A percentile compares a stretch with the other conserved stretches of the same genome.
These are phyloP conservation scores for Apantesis nais DNA, from an alignment of 2,888 invertebrate species.

Conservation along the genomic window DNA sequence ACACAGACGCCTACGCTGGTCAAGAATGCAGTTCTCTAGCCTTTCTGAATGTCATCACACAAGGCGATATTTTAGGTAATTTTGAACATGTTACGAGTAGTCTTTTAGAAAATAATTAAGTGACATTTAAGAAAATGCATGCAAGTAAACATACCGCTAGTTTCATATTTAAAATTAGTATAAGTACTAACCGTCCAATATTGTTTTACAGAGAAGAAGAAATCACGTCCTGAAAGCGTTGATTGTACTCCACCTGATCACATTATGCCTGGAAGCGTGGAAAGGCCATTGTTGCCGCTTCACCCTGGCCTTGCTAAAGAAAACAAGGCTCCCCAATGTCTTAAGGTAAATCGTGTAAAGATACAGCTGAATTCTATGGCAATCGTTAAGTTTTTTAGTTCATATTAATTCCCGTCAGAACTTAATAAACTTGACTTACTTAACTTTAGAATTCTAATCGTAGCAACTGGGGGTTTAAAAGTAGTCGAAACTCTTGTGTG, in stretches of 20 bases:
- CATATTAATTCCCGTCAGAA: background rate
- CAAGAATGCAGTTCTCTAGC: constrained; percentile 98
- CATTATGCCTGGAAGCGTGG: constrained; percentile 96
- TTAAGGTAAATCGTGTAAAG: constrained; percentile 86
- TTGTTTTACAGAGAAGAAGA: constrained; percentile 91
- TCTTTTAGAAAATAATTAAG: background rate
- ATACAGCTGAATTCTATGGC: background rate
- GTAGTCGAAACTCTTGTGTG: background rate
- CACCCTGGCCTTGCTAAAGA: constrained; percentile 95
- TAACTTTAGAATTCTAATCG: background rate
- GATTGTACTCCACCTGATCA: constrained; percentile 99
- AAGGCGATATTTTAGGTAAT: constrained; percentile 92
- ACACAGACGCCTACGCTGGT: constrained; percentile 97
- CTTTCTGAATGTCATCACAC: constrained; percentile 96
- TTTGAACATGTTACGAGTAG: background rate
- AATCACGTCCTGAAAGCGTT: constrained; percentile 94
- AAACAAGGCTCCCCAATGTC: constrained; percentile 93
- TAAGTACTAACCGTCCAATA: constrained; percentile 7
- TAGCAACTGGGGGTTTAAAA: background rate
- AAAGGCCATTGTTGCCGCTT: constrained; percentile 94
- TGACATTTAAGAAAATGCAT: too few relatives aligned
- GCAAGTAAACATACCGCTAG: background rate
- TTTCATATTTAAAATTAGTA: too few relatives aligned
- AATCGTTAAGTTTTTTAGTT: constrained; percentile 1
- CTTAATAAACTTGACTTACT: too few relatives aligned